Percentiles rank a stretch among this genome's conserved stretches.
Evolutionary conservation across 2,888 invertebrate species (phyloP).

Genomic region (Linhomoeus sp.): DNA sequence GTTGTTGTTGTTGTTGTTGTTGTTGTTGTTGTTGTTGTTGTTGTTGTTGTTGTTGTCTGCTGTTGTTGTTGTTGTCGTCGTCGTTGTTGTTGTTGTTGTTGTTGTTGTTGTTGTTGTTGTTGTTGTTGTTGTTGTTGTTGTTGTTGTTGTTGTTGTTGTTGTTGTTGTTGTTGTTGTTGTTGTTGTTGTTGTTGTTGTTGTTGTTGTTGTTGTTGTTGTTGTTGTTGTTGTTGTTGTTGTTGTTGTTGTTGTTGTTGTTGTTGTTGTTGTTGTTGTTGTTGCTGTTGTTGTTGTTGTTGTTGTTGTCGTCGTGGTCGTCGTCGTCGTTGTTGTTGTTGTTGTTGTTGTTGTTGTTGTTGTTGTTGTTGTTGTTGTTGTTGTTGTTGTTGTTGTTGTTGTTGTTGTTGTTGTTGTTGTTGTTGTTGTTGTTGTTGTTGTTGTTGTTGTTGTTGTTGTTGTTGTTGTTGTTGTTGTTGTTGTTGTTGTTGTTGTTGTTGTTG

Average conservation of each 20-base stretch:
- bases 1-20: background rate
- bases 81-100: background rate
- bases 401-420: slow-evolving; percentile 1
- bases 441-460: slow-evolving; percentile 1
- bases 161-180: slow-evolving; percentile 1
- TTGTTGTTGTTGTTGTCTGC: background rate
- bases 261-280: slow-evolving; percentile 1
- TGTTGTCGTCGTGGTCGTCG: background rate
- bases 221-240: slow-evolving; percentile 1
- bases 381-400: slow-evolving; percentile 1
- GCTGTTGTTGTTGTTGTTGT: slow-evolving; percentile 1
- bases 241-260: slow-evolving; percentile 1
- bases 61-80: background rate
- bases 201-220: slow-evolving; percentile 1
- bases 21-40: background rate
- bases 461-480: slow-evolving; percentile 1
- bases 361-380: slow-evolving; percentile 1
- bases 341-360: slow-evolving; percentile 1
- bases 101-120: background rate
- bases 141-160: background rate
- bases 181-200: slow-evolving; percentile 1
- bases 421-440: slow-evolving; percentile 1
- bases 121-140: background rate
- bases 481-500: background rate
- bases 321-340: background rate